A percentile compares a stretch with the other conserved stretches of the same genome.
phyloP scores from a whole-genome alignment of 1,140 invertebrate species.

The Alviniconcha marisindica region DNA sequence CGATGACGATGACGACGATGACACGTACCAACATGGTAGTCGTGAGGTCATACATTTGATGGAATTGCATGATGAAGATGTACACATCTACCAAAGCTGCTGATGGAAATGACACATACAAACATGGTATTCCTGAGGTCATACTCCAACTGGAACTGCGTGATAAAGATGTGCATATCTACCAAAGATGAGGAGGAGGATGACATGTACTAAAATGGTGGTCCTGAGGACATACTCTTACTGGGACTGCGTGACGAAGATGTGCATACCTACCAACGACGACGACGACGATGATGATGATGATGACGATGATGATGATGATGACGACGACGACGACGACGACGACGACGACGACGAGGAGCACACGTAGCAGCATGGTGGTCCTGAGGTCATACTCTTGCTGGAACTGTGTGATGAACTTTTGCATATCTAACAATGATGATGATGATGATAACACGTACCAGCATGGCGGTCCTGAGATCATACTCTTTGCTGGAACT shows the following conservation, averaged over 20 bases:
- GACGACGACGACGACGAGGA: no score
- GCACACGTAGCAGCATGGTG: slow-evolving; percentile 93
- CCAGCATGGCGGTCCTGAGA: slow-evolving; percentile 98
- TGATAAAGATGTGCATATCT: slow-evolving; percentile 99
- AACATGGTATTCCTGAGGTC: slow-evolving; percentile 99
- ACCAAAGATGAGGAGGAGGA: no score
- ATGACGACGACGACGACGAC: no score
- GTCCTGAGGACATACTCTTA: slow-evolving; percentile 99
- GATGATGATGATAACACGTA: no score
- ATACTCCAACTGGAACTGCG: slow-evolving; percentile 99
- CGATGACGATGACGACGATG: no score
- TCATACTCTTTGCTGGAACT: slow-evolving; percentile 99
- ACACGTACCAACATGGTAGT: slow-evolving; percentile 95
- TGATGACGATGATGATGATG: no score
- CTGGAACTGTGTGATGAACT: slow-evolving; percentile 99
- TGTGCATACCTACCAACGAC: slow-evolving; percentile 98
- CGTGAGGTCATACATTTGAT: slow-evolving; percentile 98
- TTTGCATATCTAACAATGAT: slow-evolving; percentile 98
- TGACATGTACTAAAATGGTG: slow-evolving; percentile 93
- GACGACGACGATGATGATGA: no score
- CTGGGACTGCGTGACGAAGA: slow-evolving; percentile 99
- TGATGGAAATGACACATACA: no score
- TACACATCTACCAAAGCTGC: slow-evolving; percentile 98
- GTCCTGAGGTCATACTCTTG: slow-evolving; percentile 99
- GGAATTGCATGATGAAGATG: slow-evolving; percentile 99